Base-by-base conservation (phyloP, 2,797 vertebrate species). In the Galago senegalensis region DNA sequence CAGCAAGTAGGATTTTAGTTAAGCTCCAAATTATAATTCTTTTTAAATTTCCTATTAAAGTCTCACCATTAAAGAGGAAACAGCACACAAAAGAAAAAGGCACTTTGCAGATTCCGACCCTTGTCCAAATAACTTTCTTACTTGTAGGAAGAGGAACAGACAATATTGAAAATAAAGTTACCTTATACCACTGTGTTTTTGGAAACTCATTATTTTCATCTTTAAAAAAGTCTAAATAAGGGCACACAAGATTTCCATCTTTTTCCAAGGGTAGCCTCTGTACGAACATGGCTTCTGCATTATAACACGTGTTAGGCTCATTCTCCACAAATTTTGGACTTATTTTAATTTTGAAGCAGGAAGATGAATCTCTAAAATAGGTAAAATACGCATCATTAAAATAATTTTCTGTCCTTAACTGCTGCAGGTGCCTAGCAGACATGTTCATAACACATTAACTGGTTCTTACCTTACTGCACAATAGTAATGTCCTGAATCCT, bases 131-230 rank as follows among this genome's bases (percentile, higher is more conserved):
- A 94, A 61, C 34, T 23, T 25, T 73, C 34, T 63, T 34, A 94
- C 70, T 77, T 92, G 6, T 34, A 58, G 11, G 17, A 65, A 76
- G 92, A 65, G 6, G 20, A 85, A 96, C 91, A 65, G 34, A 34
- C 2, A 11, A 56, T 40, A 43, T 65, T 81, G 79, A 95, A 97
- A 17, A 95, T 89, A 58, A 58, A 27, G 86, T 93, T 98, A 99
- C 99, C 98, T 98, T 99, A 98, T 99, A 99, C 99, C 99, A 99
- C 12, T 96, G 96, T 96, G 99, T 73, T 91, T 97, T 94, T 87
- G 96, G 98, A 1, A 77, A 95, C 95, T 56, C 96, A 49, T 96
- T 96, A 95, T 98, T 93, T 98, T 99, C 98, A 49, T 88, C 76
- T 73, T 98, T 97, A 83, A 99, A 98, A 21, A 96, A 92, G 25